These are phyloP conservation scores for Vanessa atalanta DNA, from an alignment of 1,140 invertebrate species.

Conservation along the genomic window DNA sequence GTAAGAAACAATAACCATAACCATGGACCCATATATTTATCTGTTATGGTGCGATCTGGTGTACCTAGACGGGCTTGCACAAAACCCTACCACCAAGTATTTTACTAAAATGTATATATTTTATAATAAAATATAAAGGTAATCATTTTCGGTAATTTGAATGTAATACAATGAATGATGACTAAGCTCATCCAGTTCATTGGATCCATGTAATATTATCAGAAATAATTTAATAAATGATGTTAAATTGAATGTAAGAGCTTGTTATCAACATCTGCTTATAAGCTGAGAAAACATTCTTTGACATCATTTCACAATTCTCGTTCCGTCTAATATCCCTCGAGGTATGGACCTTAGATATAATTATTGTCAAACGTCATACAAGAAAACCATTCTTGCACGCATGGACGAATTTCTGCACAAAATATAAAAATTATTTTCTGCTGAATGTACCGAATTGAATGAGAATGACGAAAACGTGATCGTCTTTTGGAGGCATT, in stretches of 20 bases:
- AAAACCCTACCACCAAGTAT: too few relatives aligned
- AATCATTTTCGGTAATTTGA: too few relatives aligned
- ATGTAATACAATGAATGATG: neutral
- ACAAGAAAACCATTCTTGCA: conserved; percentile 47
- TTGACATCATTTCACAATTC: conserved; percentile 58
- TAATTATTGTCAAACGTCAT: conserved; percentile 75
- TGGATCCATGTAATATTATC: neutral
- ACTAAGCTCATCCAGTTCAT: neutral
- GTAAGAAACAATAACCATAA: too few relatives aligned
- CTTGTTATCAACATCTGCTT: conserved; percentile 63
- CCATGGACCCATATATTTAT: too few relatives aligned
- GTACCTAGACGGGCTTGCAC: too few relatives aligned
- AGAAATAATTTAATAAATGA: neutral
- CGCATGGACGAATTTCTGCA: conserved; percentile 60
- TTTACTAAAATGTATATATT: too few relatives aligned
- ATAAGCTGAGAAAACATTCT: conserved; percentile 75
- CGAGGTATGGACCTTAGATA: conserved; percentile 58
- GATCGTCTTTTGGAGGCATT: conserved; percentile 58
- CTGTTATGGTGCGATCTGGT: too few relatives aligned
- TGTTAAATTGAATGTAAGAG: conserved; percentile 41
- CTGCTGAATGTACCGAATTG: conserved; percentile 58
- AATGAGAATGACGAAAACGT: conserved; percentile 57
- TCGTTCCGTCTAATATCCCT: conserved; percentile 69
- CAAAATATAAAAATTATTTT: conserved; percentile 71
- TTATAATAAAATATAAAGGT: too few relatives aligned